A percentile compares a stretch with the other conserved stretches of the same genome.
These are phyloP conservation scores for Mareca strepera DNA, from an alignment of 2,797 vertebrate genomes.

Conservation along the genomic window DNA sequence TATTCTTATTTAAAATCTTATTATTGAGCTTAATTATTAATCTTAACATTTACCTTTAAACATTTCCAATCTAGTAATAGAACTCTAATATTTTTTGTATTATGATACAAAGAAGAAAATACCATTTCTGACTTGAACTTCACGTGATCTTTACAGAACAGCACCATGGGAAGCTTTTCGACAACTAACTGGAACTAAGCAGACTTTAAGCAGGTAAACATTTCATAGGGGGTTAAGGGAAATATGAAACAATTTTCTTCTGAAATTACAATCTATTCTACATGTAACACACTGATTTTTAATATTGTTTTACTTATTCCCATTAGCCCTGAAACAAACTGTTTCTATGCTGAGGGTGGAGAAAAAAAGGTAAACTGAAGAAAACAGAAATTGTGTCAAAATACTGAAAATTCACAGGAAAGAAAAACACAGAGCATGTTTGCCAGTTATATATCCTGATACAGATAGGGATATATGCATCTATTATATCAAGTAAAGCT, in stretches of 20 bases:
- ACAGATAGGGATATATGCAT: neutral
- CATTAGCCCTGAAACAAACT: neutral
- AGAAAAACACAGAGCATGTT: neutral
- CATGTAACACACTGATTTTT: neutral
- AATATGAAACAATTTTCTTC: neutral
- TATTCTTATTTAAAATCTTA: neutral
- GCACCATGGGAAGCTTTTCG: conserved; percentile 58
- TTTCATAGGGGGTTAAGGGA: neutral
- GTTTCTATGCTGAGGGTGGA: neutral
- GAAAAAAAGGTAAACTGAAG: neutral
- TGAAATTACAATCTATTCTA: neutral
- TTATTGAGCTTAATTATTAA: neutral
- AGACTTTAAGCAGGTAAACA: conserved; percentile 47
- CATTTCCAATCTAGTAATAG: neutral
- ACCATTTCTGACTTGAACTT: conserved; percentile 32
- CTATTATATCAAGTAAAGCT: neutral
- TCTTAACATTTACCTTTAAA: neutral
- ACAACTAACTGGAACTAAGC: conserved; percentile 54
- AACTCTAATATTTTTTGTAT: neutral
- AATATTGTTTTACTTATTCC: neutral
- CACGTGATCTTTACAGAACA: conserved; percentile 50
- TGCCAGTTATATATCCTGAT: neutral
- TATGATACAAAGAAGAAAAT: neutral
- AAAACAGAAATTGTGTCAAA: neutral
- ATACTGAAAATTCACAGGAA: neutral